A percentile compares a stretch with the other conserved stretches of the same genome.
phyloP scores from a whole-genome alignment of 2,113 vertebrate species.

The Trematocara marginatum region DNA sequence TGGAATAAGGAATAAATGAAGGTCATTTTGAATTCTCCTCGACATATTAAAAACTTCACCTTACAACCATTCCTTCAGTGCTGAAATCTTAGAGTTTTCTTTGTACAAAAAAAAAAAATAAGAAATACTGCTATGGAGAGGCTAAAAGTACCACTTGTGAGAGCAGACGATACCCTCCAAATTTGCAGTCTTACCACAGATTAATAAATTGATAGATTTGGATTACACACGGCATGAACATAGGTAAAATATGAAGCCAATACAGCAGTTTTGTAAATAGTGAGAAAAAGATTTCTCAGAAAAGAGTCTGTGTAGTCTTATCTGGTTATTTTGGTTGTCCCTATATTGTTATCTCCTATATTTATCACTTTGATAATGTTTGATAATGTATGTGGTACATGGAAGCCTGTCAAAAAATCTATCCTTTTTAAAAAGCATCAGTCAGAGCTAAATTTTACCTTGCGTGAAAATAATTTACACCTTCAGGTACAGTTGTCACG shows the following conservation, averaged over 20 bases:
- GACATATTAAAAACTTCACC: neutral
- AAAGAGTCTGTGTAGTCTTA: neutral
- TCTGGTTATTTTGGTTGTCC: neutral
- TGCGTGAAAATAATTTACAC: neutral
- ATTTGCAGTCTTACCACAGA: neutral
- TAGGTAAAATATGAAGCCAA: neutral
- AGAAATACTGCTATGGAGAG: neutral
- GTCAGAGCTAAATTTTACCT: neutral
- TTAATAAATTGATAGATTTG: neutral
- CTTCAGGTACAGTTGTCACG: neutral
- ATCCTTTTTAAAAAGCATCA: neutral
- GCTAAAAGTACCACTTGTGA: neutral
- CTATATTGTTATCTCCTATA: neutral
- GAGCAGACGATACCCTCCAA: neutral
- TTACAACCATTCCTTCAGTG: neutral
- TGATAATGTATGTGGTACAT: neutral
- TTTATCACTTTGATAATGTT: neutral
- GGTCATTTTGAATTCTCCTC: neutral
- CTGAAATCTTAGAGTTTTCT: neutral
- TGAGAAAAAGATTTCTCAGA: neutral
- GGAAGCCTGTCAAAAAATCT: neutral
- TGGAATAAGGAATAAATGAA: neutral
- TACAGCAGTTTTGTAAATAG: neutral
- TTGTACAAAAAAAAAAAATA: fast-evolving
- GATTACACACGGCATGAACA: fast-evolving